Evolutionary conservation across 2,797 vertebrate species (phyloP).

Genomic region (Poeciliopsis presidionis): DNA sequence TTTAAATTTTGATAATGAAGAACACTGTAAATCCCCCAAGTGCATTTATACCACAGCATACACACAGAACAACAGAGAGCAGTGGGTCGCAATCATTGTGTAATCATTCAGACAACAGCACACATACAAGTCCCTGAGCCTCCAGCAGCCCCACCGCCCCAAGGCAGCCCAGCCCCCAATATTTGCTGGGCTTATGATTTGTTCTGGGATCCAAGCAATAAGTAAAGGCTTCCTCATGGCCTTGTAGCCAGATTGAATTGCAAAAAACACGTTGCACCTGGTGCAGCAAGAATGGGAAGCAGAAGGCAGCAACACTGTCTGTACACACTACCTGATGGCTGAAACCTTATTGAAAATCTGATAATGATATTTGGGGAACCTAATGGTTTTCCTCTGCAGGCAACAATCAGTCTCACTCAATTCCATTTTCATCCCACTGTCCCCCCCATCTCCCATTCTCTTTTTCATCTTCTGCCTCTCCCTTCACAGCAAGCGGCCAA

Average conservation of each 20-base stretch:
- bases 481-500: conserved; percentile 53
- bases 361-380: conserved; percentile 74
- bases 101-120: conserved; percentile 72
- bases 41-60: conserved; percentile 52
- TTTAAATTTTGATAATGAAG: conserved; percentile 75
- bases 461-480: conserved; percentile 56
- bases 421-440: conserved; percentile 43
- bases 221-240: conserved; percentile 69
- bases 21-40: conserved; percentile 67
- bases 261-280: conserved; percentile 69
- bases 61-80: conserved; percentile 54
- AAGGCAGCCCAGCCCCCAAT: conserved; percentile 51
- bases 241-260: conserved; percentile 73
- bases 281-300: conserved; percentile 40
- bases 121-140: conserved; percentile 52
- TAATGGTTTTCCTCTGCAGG: conserved; percentile 71
- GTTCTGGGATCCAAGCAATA: conserved; percentile 72
- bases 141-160: conserved; percentile 46
- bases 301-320: conserved; percentile 43
- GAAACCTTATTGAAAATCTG: conserved; percentile 72
- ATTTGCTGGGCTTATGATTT: conserved; percentile 69
- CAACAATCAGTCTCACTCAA: conserved; percentile 69
- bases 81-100: conserved; percentile 68
- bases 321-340: conserved; percentile 62
- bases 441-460: conserved; percentile 15